A percentile compares a stretch with the other conserved stretches of the same genome.
Conservation (phyloP, 2,888 invertebrate genomes). For the Frankliniella fusca region DNA sequence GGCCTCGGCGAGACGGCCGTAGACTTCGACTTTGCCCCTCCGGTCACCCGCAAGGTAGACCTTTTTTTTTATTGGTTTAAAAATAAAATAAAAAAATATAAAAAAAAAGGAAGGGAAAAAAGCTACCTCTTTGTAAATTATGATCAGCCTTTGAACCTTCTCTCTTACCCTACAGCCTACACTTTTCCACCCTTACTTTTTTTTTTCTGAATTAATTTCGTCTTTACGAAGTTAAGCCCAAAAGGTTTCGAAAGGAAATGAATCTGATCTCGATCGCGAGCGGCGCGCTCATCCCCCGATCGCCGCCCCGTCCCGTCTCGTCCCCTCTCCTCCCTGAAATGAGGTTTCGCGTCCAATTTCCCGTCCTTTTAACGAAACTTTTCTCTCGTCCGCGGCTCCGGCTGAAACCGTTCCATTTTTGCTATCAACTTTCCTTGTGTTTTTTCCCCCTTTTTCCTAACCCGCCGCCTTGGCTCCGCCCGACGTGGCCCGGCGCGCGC, state of each 20-base stretch:
- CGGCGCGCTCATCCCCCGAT: background rate
- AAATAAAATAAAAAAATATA: background rate
- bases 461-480: background rate
- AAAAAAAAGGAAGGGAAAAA: too few relatives aligned
- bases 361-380: conserved; percentile 16
- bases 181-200: background rate
- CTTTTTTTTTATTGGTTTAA: background rate
- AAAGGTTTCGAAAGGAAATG: background rate
- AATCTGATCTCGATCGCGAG: background rate
- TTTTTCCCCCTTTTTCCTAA: background rate
- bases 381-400: background rate
- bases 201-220: background rate
- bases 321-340: background rate
- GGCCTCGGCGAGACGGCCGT: conserved; percentile 80
- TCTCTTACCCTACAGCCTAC: too few relatives aligned
- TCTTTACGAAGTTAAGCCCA: too few relatives aligned
- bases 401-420: background rate
- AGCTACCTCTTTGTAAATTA: too few relatives aligned
- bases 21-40: conserved; percentile 75
- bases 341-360: conserved; percentile 24
- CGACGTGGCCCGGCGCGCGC: background rate
- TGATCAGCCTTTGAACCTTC: too few relatives aligned
- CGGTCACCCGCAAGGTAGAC: conserved; percentile 31
- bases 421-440: background rate
- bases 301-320: background rate